Evolutionary conservation across 2,888 invertebrate species (phyloP).

Genomic region (Caenorhabditis wallacei): DNA sequence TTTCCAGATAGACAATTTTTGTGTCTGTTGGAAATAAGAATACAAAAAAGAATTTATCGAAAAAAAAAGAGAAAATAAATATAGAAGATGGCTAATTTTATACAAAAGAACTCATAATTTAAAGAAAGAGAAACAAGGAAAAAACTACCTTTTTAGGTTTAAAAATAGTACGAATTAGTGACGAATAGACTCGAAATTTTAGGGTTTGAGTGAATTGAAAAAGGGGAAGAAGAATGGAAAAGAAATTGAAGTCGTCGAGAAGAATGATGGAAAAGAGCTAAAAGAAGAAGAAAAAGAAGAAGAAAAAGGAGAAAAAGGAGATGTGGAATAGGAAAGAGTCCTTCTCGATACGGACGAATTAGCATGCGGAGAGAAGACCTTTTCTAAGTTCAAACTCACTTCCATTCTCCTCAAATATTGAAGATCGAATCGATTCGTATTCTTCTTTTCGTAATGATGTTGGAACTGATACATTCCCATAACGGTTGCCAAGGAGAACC

Average conservation of each 20-base stretch:
- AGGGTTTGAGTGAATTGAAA: conserved; percentile 18
- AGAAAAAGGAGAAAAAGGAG: neutral
- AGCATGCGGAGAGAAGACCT: conserved; percentile 31
- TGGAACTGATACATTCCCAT: conserved; percentile 84
- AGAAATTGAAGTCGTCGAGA: conserved; percentile 35
- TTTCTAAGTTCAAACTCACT: conserved; percentile 65
- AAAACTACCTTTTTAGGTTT: neutral
- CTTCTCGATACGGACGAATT: conserved; percentile 49
- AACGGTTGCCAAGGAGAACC: conserved; percentile 85
- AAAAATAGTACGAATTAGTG: conserved; percentile 8
- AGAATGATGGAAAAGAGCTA: conserved; percentile 35
- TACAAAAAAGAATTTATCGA: no score
- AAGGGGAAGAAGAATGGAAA: conserved; percentile 22
- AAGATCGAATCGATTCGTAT: conserved; percentile 83
- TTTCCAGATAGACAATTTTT: conserved; percentile 41
- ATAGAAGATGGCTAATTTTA: no score
- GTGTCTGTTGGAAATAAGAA: conserved; percentile 20
- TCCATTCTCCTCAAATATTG: conserved; percentile 82
- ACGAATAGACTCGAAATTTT: conserved; percentile 24
- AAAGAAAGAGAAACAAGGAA: neutral
- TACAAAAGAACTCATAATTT: neutral
- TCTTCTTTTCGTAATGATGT: conserved; percentile 83
- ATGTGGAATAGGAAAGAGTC: conserved; percentile 29
- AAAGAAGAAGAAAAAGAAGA: conserved; percentile 28
- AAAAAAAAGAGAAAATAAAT: no score